These are phyloP conservation scores for Pangasius djambal DNA, from an alignment of 2,797 vertebrate genomes.

Conservation along the genomic window DNA sequence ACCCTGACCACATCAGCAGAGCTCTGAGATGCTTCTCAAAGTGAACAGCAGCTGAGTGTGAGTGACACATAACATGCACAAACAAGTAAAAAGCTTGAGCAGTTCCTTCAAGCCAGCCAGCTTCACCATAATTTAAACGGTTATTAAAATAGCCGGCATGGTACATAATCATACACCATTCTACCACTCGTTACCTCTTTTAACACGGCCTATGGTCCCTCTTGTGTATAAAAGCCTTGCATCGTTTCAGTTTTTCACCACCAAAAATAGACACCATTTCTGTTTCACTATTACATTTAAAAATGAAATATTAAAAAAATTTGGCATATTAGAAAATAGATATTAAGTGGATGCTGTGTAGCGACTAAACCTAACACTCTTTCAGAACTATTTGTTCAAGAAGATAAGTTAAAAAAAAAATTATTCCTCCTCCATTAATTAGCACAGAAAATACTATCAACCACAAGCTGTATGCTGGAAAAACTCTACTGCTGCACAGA, in stretches of 20 bases:
- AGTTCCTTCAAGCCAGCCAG: slow-evolving; percentile 10
- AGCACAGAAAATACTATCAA: slow-evolving; percentile 9
- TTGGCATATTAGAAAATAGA: slow-evolving; percentile 16
- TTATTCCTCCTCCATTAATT: neutral
- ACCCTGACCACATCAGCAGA: slow-evolving; percentile 7
- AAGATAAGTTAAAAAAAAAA: neutral
- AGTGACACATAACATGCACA: slow-evolving; percentile 8
- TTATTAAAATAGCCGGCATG: neutral
- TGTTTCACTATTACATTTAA: neutral
- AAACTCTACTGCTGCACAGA: neutral
- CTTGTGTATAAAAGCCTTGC: slow-evolving; percentile 16
- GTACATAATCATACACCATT: neutral
- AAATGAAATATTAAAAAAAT: neutral
- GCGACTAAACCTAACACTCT: neutral
- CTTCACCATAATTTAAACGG: neutral
- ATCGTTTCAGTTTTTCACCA: neutral
- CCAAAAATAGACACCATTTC: slow-evolving; percentile 6
- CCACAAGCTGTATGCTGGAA: neutral
- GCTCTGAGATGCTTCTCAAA: slow-evolving; percentile 17
- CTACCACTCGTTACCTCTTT: neutral
- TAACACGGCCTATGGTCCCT: slow-evolving; percentile 24
- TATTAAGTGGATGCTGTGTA: neutral
- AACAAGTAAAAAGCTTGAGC: slow-evolving; percentile 1
- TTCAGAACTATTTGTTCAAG: neutral
- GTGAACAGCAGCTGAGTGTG: slow-evolving; percentile 11